Conservation (phyloP, 1,140 invertebrate species). For the Diachasmimorpha longicaudata region DNA sequence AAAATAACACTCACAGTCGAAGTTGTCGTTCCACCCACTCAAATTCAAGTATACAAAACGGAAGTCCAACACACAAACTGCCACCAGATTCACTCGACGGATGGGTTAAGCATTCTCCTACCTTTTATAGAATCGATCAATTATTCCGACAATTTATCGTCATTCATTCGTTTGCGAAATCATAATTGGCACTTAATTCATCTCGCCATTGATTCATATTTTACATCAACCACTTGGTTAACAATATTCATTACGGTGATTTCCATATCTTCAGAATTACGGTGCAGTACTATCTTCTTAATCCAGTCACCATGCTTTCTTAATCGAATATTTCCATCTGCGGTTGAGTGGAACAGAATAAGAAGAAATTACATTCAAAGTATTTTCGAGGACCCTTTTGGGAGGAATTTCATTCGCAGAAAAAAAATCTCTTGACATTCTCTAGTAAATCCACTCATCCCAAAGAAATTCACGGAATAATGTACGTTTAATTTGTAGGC, state of each 20-base stretch:
- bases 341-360: too few species aligned
- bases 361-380: too few species aligned
- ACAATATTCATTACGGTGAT: neutral
- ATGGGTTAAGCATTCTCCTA: neutral
- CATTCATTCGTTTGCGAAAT: neutral
- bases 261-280: neutral
- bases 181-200: neutral
- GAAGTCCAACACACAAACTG: neutral
- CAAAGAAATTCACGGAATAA: too few species aligned
- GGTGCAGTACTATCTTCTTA: neutral
- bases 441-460: too few species aligned
- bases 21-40: neutral
- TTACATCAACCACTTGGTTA: neutral
- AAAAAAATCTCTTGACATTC: too few species aligned
- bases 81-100: neutral
- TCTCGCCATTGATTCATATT: neutral
- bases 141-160: neutral
- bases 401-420: too few species aligned
- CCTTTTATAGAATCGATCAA: neutral
- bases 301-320: too few species aligned
- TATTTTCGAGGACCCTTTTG: too few species aligned
- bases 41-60: neutral
- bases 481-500: too few species aligned
- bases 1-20: neutral
- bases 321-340: too few species aligned